A percentile compares a stretch with the other conserved stretches of the same genome.
Conservation (phyloP, 2,888 invertebrate genomes). For the Stictocephala bisonia region DNA sequence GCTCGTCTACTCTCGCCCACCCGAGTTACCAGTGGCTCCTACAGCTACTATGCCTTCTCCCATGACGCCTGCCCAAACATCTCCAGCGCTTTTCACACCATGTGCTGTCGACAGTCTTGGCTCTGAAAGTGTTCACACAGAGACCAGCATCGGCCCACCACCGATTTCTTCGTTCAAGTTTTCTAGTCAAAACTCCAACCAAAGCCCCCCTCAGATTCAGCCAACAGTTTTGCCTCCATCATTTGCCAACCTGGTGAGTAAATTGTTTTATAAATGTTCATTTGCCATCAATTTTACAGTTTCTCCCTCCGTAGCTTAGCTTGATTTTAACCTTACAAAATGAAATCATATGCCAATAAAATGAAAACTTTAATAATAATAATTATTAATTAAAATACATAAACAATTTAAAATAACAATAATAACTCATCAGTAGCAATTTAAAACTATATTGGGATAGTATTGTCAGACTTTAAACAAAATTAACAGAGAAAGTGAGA, state of each 20-base stretch:
- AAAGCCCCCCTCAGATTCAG: neutral
- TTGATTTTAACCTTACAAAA: too few relatives aligned
- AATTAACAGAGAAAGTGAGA: too few relatives aligned
- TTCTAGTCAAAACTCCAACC: neutral
- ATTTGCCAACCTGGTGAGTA: conserved; percentile 39
- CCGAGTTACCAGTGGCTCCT: conserved; percentile 68
- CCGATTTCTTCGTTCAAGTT: neutral
- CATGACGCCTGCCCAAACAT: conserved; percentile 21
- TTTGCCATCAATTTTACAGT: neutral
- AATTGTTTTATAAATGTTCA: too few relatives aligned
- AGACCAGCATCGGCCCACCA: too few relatives aligned
- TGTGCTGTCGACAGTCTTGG: neutral
- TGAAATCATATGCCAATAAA: too few relatives aligned
- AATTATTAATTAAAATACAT: too few relatives aligned
- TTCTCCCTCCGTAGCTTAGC: neutral
- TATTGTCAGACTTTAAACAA: too few relatives aligned
- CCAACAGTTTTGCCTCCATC: conserved; percentile 12
- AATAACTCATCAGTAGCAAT: too few relatives aligned
- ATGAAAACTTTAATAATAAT: too few relatives aligned
- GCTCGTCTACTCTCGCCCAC: conserved; percentile 81
- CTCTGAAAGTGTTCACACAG: neutral
- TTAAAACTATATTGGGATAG: too few relatives aligned
- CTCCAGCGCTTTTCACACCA: conserved; percentile 22
- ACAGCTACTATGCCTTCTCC: conserved; percentile 37
- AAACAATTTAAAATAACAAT: too few relatives aligned